Conservation (phyloP, 1,140 invertebrate species). For the Popillia japonica region DNA sequence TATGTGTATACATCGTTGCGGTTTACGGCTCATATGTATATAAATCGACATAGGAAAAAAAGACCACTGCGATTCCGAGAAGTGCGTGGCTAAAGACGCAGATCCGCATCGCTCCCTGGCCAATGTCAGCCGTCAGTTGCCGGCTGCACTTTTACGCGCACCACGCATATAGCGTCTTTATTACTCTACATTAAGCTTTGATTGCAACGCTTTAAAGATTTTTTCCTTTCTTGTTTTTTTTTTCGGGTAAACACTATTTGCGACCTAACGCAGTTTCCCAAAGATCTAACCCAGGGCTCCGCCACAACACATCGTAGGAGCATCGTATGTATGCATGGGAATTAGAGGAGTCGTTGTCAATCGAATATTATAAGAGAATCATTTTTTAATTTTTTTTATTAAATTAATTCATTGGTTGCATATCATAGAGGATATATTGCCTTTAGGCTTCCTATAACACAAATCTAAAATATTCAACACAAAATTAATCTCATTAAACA, state of each 20-base stretch:
- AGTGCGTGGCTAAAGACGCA: conserved; percentile 3
- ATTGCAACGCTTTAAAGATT: background rate
- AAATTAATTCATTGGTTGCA: no score
- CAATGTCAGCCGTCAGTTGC: conserved; percentile 8
- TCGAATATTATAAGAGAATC: no score
- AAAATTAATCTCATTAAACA: background rate
- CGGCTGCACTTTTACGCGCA: conserved; percentile 2
- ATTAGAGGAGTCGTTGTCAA: no score
- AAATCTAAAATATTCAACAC: background rate
- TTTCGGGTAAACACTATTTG: no score
- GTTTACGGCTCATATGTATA: background rate
- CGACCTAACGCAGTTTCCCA: no score
- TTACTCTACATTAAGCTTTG: background rate
- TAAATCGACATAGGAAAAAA: background rate
- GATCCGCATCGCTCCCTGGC: background rate
- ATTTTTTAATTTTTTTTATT: no score
- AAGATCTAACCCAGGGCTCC: no score
- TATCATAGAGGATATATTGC: no score
- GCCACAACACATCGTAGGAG: no score
- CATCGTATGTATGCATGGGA: no score
- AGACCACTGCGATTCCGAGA: background rate
- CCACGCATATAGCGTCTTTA: conserved; percentile 1
- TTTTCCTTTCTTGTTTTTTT: no score
- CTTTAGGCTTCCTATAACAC: no score
- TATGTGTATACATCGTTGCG: conserved; percentile 5